Percentiles rank a stretch among this genome's conserved stretches.
phyloP scores from a whole-genome alignment of 37 sponge, comb jelly and placozoan genomes.

The Trichoplax adhaerens region DNA sequence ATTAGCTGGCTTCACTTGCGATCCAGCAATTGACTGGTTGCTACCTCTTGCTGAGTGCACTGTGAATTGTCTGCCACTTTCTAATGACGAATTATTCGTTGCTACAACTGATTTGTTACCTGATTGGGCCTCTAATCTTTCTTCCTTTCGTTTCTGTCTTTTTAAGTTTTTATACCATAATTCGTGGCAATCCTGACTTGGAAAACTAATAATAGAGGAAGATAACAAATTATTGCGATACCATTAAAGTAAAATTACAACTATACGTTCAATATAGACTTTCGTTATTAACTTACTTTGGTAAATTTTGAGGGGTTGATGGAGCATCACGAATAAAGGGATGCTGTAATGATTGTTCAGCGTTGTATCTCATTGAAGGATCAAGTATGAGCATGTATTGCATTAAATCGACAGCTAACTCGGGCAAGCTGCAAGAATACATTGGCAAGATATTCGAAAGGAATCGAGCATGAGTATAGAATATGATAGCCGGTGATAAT shows the following conservation, averaged over 20 bases:
- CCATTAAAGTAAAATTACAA: background rate
- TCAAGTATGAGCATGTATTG: slow-evolving; percentile 75
- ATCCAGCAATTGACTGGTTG: too few relatives aligned
- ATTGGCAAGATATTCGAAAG: background rate
- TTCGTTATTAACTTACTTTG: slow-evolving; percentile 30
- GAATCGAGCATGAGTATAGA: slow-evolving; percentile 4
- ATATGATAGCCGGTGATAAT: background rate
- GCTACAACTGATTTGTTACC: too few relatives aligned
- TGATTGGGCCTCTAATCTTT: background rate
- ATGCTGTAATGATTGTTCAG: slow-evolving; percentile 62
- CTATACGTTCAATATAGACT: background rate
- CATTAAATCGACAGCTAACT: slow-evolving; percentile 62
- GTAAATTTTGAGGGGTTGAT: slow-evolving; percentile 22
- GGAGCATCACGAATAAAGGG: slow-evolving; percentile 53
- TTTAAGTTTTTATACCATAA: slow-evolving; percentile 54
- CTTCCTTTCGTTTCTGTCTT: slow-evolving; percentile 48
- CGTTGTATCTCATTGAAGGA: slow-evolving; percentile 67
- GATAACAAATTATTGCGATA: too few relatives aligned
- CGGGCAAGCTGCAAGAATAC: slow-evolving; percentile 44
- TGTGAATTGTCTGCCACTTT: too few relatives aligned
- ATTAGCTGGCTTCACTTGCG: too few relatives aligned
- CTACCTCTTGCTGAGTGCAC: too few relatives aligned
- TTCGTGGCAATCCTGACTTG: slow-evolving; percentile 86
- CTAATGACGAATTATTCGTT: too few relatives aligned
- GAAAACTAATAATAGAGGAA: too few relatives aligned